Conservation (phyloP, 2,113 vertebrate genomes). For the Ictidomys tridecemlineatus region DNA sequence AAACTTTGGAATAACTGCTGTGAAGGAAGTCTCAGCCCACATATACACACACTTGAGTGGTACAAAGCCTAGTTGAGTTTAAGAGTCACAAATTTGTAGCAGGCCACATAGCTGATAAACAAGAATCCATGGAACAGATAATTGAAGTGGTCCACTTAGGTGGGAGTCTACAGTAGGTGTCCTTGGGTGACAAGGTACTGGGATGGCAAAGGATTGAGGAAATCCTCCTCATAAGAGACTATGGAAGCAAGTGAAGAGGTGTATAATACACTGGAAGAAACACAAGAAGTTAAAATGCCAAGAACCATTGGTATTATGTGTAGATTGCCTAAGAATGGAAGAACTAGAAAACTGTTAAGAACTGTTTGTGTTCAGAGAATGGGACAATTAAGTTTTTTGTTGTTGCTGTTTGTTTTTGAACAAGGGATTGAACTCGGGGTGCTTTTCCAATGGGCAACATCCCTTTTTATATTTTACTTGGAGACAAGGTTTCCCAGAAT, state of each 20-base stretch:
- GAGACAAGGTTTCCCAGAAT: too few species aligned
- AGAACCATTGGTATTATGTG: not conserved
- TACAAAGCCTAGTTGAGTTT: not conserved
- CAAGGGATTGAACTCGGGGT: too few species aligned
- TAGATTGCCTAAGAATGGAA: not conserved
- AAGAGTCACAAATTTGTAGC: not conserved
- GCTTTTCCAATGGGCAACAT: too few species aligned
- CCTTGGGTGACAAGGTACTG: rapidly evolving
- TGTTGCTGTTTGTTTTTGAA: too few species aligned
- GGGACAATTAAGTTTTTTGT: not conserved
- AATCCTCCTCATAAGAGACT: not conserved
- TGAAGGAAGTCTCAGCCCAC: not conserved
- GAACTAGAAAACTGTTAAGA: not conserved
- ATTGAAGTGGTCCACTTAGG: not conserved
- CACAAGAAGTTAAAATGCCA: not conserved
- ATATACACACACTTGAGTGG: not conserved
- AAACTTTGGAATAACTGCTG: not conserved
- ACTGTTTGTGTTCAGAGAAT: not conserved
- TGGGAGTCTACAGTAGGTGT: not conserved
- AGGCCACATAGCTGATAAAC: not conserved
- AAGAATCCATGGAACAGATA: not conserved
- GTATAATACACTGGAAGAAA: not conserved
- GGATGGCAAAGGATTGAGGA: not conserved
- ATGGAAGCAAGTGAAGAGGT: not conserved
- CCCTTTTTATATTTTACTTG: too few species aligned